A percentile compares a stretch with the other conserved stretches of the same genome.
phyloP scores from a whole-genome alignment of 2,888 invertebrate genomes.

The Rotaria macrura region DNA sequence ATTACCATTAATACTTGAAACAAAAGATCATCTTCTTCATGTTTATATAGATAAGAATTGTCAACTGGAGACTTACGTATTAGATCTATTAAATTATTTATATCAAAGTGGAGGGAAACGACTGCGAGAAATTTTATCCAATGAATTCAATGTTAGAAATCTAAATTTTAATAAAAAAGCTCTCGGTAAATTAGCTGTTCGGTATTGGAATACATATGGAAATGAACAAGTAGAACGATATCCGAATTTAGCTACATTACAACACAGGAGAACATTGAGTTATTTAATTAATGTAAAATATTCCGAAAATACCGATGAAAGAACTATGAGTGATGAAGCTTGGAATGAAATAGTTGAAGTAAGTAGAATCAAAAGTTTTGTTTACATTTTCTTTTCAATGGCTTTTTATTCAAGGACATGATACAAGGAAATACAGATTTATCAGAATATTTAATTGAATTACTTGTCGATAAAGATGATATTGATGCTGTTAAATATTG shows the following conservation, averaged over 20 bases:
- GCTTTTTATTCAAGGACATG: neutral
- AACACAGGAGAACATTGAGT: neutral
- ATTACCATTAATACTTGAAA: conserved; percentile 26
- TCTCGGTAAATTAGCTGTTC: conserved; percentile 24
- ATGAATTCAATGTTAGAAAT: neutral
- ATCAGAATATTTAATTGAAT: neutral
- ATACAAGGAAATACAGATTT: neutral
- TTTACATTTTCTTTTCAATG: neutral
- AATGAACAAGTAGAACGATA: neutral
- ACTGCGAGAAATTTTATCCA: neutral
- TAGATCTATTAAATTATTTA: conserved; percentile 23
- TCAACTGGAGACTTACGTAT: conserved; percentile 12
- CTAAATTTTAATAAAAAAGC: conserved; percentile 19
- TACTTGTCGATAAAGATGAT: neutral
- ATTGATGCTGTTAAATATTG: neutral
- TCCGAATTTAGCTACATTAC: neutral
- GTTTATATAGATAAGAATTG: neutral
- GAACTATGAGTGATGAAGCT: neutral
- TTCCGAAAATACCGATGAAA: neutral
- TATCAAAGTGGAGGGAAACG: neutral
- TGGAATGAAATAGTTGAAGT: neutral
- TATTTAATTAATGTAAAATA: conserved; percentile 11
- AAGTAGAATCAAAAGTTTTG: neutral
- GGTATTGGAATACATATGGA: neutral
- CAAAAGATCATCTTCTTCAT: conserved; percentile 28